Percentiles rank a stretch among this genome's conserved stretches.
These are phyloP conservation scores for Naso thynnoides DNA, from an alignment of 2,797 vertebrate species.

Conservation along the genomic window DNA sequence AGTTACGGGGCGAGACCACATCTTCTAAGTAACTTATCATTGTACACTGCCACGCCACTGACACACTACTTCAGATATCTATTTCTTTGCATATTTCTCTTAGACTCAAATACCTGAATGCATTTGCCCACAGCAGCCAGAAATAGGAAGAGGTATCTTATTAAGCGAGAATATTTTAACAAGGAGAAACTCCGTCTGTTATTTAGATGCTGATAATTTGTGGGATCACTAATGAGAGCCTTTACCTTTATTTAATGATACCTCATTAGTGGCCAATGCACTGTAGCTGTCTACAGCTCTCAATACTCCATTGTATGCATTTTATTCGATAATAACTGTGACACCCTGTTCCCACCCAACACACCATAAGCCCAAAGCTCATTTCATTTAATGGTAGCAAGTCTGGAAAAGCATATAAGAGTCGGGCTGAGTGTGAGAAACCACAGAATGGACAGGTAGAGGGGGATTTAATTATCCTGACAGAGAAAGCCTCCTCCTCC, in stretches of 20 bases:
- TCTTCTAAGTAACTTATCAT: constrained; percentile 13
- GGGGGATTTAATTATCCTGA: constrained; percentile 63
- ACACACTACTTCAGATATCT: constrained; percentile 20
- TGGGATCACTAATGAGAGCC: constrained; percentile 26
- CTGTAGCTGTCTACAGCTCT: constrained; percentile 5
- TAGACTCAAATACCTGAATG: constrained; percentile 14
- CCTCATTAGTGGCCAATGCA: constrained; percentile 12
- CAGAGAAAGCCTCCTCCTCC: constrained; percentile 33
- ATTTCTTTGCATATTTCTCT: constrained; percentile 12
- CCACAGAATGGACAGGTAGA: constrained; percentile 42
- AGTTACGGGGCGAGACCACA: not conserved
- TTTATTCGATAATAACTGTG: constrained; percentile 21
- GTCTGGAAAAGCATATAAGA: constrained; percentile 27
- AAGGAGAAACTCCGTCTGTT: constrained; percentile 9
- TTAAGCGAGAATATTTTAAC: constrained; percentile 37
- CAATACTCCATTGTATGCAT: constrained; percentile 1
- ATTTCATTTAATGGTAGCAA: constrained; percentile 30
- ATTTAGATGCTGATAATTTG: not conserved
- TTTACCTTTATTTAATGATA: constrained; percentile 16
- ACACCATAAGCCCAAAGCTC: not conserved
- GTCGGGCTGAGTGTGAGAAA: constrained; percentile 26
- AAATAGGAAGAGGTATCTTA: not conserved
- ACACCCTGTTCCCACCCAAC: constrained; percentile 26
- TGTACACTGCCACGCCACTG: not conserved
- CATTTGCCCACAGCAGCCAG: constrained; percentile 5